Conservation (phyloP, 2,888 invertebrate genomes). For the Iphiclides podalirius region DNA sequence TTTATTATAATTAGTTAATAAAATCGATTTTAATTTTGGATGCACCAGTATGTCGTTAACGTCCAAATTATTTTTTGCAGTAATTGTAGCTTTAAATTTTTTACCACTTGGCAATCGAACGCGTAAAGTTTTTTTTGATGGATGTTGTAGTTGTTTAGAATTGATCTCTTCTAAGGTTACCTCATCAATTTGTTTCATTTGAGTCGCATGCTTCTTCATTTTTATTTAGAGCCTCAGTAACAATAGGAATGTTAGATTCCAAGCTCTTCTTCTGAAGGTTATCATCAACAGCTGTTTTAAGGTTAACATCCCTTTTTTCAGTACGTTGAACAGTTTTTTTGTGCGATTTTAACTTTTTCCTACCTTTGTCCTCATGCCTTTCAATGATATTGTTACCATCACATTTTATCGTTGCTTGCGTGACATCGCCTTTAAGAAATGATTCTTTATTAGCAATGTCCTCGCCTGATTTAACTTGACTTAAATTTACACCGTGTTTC, state of each 20-base stretch:
- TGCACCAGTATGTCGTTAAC: constrained; percentile 50
- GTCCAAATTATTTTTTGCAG: constrained; percentile 45
- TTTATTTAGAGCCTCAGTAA: neutral
- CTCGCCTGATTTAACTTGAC: neutral
- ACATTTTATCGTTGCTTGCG: neutral
- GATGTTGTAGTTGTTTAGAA: constrained; percentile 28
- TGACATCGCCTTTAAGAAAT: neutral
- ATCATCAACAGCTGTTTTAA: neutral
- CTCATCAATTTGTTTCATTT: neutral
- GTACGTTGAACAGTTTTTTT: neutral
- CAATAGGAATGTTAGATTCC: neutral
- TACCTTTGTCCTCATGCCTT: neutral
- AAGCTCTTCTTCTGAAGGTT: constrained; percentile 1
- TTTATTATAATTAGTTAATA: constrained; percentile 41
- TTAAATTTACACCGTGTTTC: neutral
- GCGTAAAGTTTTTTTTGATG: constrained; percentile 44
- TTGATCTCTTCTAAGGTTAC: constrained; percentile 44
- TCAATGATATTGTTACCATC: neutral
- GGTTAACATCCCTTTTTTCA: neutral
- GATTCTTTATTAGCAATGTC: neutral
- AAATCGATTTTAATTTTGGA: constrained; percentile 44
- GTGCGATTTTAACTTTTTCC: neutral
- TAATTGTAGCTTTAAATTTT: constrained; percentile 55
- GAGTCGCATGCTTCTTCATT: neutral
- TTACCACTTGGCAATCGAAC: constrained; percentile 56